A percentile compares a stretch with the other conserved stretches of the same genome.
Evolutionary conservation across 2,888 invertebrate species (phyloP).

Genomic region (Drosophila melanosoma): DNA sequence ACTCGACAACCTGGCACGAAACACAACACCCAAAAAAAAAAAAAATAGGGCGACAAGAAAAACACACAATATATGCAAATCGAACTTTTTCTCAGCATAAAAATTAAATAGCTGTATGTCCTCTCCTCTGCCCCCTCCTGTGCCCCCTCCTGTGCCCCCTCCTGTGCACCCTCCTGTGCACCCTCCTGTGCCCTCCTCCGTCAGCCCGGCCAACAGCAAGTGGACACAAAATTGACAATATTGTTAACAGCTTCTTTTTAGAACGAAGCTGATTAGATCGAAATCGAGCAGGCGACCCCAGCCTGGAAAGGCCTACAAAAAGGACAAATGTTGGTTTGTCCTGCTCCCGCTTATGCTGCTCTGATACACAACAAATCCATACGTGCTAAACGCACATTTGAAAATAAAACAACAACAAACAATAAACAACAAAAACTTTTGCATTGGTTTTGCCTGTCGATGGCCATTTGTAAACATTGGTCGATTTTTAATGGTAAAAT

Average conservation of each 20-base stretch:
- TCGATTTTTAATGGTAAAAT: constrained; percentile 61
- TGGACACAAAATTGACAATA: constrained; percentile 69
- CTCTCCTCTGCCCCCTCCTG: too few relatives aligned
- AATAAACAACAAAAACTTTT: constrained; percentile 1
- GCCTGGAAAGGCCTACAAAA: not conserved
- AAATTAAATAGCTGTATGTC: constrained; percentile 61
- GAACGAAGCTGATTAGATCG: constrained; percentile 72
- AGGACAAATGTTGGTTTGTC: constrained; percentile 30
- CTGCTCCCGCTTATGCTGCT: not conserved
- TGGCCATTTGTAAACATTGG: constrained; percentile 63
- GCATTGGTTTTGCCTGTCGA: constrained; percentile 30
- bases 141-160: too few relatives aligned
- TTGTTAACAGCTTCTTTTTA: constrained; percentile 74
- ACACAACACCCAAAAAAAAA: not conserved
- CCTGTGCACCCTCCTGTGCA: too few relatives aligned
- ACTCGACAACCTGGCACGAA: constrained; percentile 40
- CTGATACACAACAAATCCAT: constrained; percentile 45
- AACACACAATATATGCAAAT: constrained; percentile 65
- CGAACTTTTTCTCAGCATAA: constrained; percentile 65
- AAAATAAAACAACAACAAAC: constrained; percentile 35
- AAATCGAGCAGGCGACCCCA: constrained; percentile 30
- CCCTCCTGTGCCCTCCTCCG: too few relatives aligned
- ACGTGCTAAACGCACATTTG: constrained; percentile 60
- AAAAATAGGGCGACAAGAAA: not conserved
- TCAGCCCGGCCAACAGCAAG: not conserved